Evolutionary conservation across 1,140 invertebrate genomes (phyloP).

Genomic region (Ptiloglossa arizonensis): DNA sequence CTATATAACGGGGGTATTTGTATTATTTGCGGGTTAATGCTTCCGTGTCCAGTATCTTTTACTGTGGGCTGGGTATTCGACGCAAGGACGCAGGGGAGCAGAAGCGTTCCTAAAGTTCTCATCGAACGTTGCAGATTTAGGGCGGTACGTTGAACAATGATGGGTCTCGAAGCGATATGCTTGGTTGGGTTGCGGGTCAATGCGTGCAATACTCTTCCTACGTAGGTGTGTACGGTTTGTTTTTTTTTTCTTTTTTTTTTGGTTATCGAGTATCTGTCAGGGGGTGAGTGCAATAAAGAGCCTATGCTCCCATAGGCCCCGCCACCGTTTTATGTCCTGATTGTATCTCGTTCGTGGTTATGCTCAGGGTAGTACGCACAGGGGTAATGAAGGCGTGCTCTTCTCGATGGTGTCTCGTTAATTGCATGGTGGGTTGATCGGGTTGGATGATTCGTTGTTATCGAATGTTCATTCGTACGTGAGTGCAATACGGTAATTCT

Average conservation of each 20-base stretch:
- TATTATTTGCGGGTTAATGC: slow-evolving; percentile 20
- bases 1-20: background rate
- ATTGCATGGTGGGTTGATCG: slow-evolving; percentile 35
- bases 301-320: slow-evolving; percentile 60
- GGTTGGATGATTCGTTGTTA: slow-evolving; percentile 17
- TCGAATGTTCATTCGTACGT: slow-evolving; percentile 16
- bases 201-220: slow-evolving; percentile 49
- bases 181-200: slow-evolving; percentile 32
- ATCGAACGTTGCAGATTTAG: background rate
- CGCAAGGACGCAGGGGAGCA: background rate
- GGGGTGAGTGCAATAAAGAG: slow-evolving; percentile 56
- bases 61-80: background rate
- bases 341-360: slow-evolving; percentile 26
- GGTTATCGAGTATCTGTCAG: slow-evolving; percentile 29
- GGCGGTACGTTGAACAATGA: background rate
- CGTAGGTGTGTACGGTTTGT: slow-evolving; percentile 23
- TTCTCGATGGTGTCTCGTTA: slow-evolving; percentile 25
- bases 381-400: slow-evolving; percentile 45
- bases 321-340: slow-evolving; percentile 51
- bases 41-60: slow-evolving; percentile 9
- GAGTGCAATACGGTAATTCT: slow-evolving; percentile 26
- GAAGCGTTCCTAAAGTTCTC: background rate
- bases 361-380: slow-evolving; percentile 26
- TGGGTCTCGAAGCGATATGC: slow-evolving; percentile 26
- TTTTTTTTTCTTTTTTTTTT: too few relatives aligned